Percentiles rank a stretch among this genome's conserved stretches.
Conservation (phyloP, 2,888 invertebrate genomes). For the Tanypteryx hageni region DNA sequence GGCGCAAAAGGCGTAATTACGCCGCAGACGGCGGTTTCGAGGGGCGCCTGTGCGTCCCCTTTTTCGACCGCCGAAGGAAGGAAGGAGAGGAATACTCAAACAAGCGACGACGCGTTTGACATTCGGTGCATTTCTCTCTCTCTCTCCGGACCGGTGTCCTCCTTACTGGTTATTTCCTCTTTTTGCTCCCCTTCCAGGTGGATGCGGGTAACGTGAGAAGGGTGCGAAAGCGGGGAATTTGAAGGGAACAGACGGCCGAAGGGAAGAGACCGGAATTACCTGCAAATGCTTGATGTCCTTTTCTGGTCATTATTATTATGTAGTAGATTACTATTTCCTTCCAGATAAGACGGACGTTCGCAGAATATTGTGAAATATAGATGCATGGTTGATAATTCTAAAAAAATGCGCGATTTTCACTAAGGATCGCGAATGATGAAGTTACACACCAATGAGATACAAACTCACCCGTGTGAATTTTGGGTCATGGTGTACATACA, state of each 20-base stretch:
- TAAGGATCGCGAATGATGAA: no score
- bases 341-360: no score
- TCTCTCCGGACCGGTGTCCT: not conserved
- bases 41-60: not conserved
- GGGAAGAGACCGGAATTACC: not conserved
- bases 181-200: constrained; percentile 1
- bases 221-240: not conserved
- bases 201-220: constrained; percentile 26
- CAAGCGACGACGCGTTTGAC: constrained; percentile 19
- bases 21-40: not conserved
- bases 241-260: not conserved
- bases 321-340: no score
- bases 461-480: no score
- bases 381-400: no score
- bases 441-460: no score
- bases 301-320: not conserved
- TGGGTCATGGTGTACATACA: no score
- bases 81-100: not conserved
- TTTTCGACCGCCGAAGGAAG: not conserved
- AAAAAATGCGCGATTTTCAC: no score
- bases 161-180: not conserved
- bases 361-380: no score
- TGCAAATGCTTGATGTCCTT: not conserved
- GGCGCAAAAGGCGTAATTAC: not conserved
- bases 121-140: not conserved